Evolutionary conservation across 2,113 vertebrate genomes (phyloP).

Genomic region (Gallinago media): DNA sequence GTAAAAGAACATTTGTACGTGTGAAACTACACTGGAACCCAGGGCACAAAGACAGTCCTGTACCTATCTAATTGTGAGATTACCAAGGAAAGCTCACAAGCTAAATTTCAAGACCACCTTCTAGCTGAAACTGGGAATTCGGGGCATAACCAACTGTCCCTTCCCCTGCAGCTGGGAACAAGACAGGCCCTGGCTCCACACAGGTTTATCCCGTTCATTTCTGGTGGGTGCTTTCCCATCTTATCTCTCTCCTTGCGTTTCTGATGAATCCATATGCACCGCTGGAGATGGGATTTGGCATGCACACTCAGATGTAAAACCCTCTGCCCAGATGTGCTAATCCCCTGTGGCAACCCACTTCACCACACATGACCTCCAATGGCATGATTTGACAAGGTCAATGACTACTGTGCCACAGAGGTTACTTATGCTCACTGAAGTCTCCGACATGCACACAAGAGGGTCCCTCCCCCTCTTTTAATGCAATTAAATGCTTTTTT

Average conservation of each 20-base stretch:
- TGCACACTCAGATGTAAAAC: not conserved
- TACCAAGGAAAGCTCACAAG: not conserved
- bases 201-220: not conserved
- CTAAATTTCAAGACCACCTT: not conserved
- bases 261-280: not conserved
- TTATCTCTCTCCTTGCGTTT: not conserved
- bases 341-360: conserved; percentile 54
- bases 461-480: conserved; percentile 19
- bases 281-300: conserved; percentile 17
- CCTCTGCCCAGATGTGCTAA: conserved; percentile 63
- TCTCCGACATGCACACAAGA: not conserved
- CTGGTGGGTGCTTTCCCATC: not conserved
- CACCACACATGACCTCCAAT: conserved; percentile 29
- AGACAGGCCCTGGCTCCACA: not conserved
- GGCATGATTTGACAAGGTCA: conserved; percentile 57
- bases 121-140: not conserved
- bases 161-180: not conserved
- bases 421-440: conserved; percentile 18
- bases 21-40: not conserved
- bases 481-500: conserved; percentile 37
- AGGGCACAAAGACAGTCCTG: not conserved
- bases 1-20: accelerated
- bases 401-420: conserved; percentile 31
- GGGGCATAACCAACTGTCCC: accelerated
- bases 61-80: not conserved